These are phyloP conservation scores for Drosophila fulvimacula DNA, from an alignment of 2,888 invertebrate species.

Conservation along the genomic window DNA sequence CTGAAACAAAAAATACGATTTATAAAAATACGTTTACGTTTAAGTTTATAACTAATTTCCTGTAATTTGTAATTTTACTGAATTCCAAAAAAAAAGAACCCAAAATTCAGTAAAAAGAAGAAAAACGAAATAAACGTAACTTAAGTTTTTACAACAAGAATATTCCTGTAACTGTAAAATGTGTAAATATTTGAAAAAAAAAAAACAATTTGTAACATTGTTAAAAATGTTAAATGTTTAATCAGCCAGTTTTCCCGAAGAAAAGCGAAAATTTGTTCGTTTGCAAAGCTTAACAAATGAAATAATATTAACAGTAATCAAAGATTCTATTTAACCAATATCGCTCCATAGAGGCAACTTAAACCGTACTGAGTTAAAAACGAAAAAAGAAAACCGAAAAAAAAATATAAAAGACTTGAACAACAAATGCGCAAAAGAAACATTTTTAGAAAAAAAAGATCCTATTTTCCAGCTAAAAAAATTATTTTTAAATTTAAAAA, in stretches of 20 bases:
- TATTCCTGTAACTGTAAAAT: constrained; percentile 75
- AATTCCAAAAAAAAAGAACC: constrained; percentile 24
- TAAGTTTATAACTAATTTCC: constrained; percentile 54
- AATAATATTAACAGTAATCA: constrained; percentile 6
- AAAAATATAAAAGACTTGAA: constrained; percentile 54
- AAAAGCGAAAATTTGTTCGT: constrained; percentile 3
- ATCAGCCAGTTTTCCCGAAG: constrained; percentile 26
- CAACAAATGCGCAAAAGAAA: constrained; percentile 60
- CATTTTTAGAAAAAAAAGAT: constrained; percentile 18
- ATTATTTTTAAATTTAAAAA: constrained; percentile 28
- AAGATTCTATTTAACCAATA: constrained; percentile 16
- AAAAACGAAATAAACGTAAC: constrained; percentile 26
- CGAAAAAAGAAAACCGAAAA: constrained; percentile 9
- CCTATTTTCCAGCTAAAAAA: constrained; percentile 62
- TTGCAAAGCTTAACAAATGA: neutral
- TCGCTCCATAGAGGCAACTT: constrained; percentile 20
- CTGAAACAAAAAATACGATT: constrained; percentile 25
- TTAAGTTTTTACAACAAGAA: constrained; percentile 60
- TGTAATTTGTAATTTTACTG: constrained; percentile 51
- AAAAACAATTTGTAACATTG: constrained; percentile 42
- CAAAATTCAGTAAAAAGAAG: constrained; percentile 15
- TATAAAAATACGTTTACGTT: constrained; percentile 39
- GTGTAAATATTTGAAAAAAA: constrained; percentile 61
- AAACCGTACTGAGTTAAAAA: constrained; percentile 50
- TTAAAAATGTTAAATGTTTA: constrained; percentile 53